Evolutionary conservation across 1,140 invertebrate species (phyloP), one percentile per base, ranked within the genome.

Genomic region (Sarcophaga bullata): DNA sequence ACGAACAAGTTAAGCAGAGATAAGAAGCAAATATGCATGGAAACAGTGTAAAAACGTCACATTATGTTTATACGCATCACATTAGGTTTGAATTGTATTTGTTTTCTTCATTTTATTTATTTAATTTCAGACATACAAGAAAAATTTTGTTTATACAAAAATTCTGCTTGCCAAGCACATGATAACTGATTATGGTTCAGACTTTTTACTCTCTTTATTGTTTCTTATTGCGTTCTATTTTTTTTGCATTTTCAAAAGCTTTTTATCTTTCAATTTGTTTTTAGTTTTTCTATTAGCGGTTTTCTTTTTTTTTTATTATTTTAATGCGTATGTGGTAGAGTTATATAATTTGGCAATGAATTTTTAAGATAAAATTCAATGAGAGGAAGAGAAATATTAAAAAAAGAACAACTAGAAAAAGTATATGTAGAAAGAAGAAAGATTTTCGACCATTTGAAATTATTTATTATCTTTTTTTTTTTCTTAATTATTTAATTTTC

Each of bases 281-380:
- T 37, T 37, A 37, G 4, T 37, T 37, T 37, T 37, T 37, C 25
- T 37, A 37, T 37, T 37, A 37, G 25, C 4, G 25, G 1, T 37
- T 37, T 37, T 37, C 25, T 37, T 37, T 37, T 68, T 68, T 9
- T 25, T 68, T 8, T 8, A 19, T 25, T 17, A 7, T 68, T 68
- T 68, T 25, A 68, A 19, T 19, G 6, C n/a, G n/a, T 68, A 8
- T 58, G 6, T 58, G 10, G 54, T n/a, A 25, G 62, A 17, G 62
- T 68, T 68, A 68, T 68, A 25, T 68, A 68, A 68, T 19, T 17
- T 68, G 17, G 17, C 62, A 68, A 19, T 68, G 62, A 25, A 68
- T 68, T 68, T 19, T 25, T 7, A 15, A 15, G 54, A 62, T 52
- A 52, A 1, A 15, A 15, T 13, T 62, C n/a, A 7, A 15, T 62